These are phyloP conservation scores for Dryobotodes eremita DNA, from an alignment of 2,888 invertebrate genomes.

Conservation along the genomic window DNA sequence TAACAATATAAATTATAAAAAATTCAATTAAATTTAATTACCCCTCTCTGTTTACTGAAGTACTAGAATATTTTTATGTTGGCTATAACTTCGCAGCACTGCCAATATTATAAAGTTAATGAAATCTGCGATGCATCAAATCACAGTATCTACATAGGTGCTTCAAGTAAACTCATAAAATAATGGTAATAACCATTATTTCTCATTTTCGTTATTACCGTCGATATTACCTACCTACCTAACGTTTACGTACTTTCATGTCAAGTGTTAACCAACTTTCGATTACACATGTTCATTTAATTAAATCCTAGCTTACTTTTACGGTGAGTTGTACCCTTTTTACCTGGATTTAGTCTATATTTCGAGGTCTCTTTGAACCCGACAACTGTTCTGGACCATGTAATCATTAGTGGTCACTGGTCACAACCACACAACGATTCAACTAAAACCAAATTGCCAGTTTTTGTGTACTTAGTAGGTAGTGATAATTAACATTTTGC, in stretches of 20 bases:
- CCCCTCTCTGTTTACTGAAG: background rate
- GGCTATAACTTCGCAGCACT: background rate
- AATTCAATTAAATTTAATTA: too few species aligned
- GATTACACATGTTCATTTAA: conserved; percentile 12
- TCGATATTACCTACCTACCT: background rate
- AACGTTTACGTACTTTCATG: background rate
- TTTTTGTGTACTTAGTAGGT: conserved; percentile 24
- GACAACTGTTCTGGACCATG: conserved; percentile 27
- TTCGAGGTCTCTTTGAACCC: conserved; percentile 39
- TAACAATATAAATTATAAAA: too few species aligned
- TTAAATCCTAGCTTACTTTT: conserved; percentile 9
- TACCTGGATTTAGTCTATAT: conserved; percentile 10
- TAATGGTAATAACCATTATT: background rate
- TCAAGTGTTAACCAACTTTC: conserved; percentile 9
- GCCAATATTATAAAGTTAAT: conserved; percentile 1
- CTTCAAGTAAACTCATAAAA: background rate
- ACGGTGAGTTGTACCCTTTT: conserved; percentile 11
- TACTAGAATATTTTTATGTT: conserved; percentile 10
- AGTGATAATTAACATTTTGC: conserved; percentile 11
- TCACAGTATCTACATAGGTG: background rate
- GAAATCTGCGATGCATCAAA: conserved; percentile 2
- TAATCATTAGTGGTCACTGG: conserved; percentile 50
- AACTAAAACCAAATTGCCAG: conserved; percentile 53
- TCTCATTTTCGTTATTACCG: background rate
- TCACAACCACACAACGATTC: conserved; percentile 45